Base-by-base conservation (phyloP, 53 echinoderm and acorn worm species). In the Zoroaster sp. region DNA sequence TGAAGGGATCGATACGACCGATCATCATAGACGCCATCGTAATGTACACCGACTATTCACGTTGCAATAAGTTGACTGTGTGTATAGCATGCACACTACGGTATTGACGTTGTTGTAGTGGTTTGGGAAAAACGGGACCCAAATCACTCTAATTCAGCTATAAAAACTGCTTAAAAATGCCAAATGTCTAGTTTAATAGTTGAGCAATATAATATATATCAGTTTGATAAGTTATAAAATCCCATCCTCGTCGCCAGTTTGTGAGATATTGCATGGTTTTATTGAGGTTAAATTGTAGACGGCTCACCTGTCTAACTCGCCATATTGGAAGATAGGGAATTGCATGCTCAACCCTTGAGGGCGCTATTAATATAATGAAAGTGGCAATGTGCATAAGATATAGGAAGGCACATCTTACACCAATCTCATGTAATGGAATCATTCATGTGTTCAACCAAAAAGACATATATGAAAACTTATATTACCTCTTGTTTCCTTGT, bases 1-100 rank as follows among this genome's bases (percentile, higher is more conserved):
- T 72, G 43, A 93, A 93, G 25, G 86, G 75, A 40, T 87, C 88
- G 15, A 91, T 90, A 7, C 55, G 65, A 25, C 93, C 91, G 15
- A 93, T 63, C 4, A 86, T 49, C 43, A 13, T 47, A 32, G 39
- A 20, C 9, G 80, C 89, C 89, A 89, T 89, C 32, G 70, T 89
- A 47, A 42, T 49, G 63, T 38, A 17, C 21, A 45, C 34, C 85
- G 72, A 71, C 28, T 83, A 83, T 41, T 18, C 85, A 46, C 63
- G 65, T 51, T 47, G 49, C 51, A 35, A 52, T 40, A 73, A 73
- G 75, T 28, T 65, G 32, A 80, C 80, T 51, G n/a, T 78, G 20
- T 66, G 40, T 40, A 66, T 59, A 38, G 59, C 65, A 53, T 53
- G 53, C 53, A 53, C 53, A 53, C 18, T n/a, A 53, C 20, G 21